phyloP scores from a whole-genome alignment of 2,888 invertebrate genomes.

The Tipula confusa region DNA sequence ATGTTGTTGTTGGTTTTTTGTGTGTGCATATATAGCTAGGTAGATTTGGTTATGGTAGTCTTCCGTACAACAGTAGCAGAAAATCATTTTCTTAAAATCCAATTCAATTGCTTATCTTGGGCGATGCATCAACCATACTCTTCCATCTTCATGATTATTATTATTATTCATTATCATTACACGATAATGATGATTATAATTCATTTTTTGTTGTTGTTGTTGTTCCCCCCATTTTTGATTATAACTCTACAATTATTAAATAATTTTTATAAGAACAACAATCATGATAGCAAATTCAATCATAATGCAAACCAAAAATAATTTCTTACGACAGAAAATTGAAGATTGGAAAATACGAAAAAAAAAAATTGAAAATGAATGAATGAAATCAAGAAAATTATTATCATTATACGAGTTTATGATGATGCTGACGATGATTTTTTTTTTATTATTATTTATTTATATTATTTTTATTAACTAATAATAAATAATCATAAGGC shows the following conservation, averaged over 20 bases:
- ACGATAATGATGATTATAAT: conserved; percentile 25
- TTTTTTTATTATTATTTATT: no score
- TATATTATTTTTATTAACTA: neutral
- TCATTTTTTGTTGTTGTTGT: neutral
- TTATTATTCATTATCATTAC: conserved; percentile 14
- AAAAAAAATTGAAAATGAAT: conserved; percentile 12
- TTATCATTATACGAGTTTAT: conserved; percentile 13
- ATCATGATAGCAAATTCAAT: neutral
- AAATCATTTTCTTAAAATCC: conserved; percentile 3
- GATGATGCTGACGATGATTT: neutral
- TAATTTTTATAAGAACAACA: neutral
- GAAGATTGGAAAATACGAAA: conserved; percentile 7
- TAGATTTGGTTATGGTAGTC: no score
- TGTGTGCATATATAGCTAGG: neutral
- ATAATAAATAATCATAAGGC: neutral
- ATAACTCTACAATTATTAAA: conserved; percentile 8
- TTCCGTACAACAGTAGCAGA: neutral
- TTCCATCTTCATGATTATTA: neutral
- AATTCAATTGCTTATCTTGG: neutral
- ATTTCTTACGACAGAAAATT: conserved; percentile 20
- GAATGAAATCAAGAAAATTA: conserved; percentile 3
- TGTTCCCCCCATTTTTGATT: neutral
- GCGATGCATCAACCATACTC: neutral
- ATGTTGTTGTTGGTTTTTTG: no score
- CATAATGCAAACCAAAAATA: conserved; percentile 12